Evolutionary conservation across 2,888 invertebrate genomes (phyloP).

Genomic region (Lypha dubia): DNA sequence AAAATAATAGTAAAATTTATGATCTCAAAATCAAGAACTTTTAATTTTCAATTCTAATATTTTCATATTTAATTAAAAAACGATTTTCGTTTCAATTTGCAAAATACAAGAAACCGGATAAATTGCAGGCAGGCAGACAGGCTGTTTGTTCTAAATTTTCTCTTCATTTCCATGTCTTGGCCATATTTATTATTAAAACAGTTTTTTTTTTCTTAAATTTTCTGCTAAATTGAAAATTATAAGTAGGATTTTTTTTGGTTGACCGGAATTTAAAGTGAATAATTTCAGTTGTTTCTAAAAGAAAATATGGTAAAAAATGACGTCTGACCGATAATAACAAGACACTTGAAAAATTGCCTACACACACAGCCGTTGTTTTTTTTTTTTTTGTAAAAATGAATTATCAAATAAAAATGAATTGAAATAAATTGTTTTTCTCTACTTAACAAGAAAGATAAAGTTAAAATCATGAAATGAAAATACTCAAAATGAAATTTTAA

Average conservation of each 20-base stretch:
- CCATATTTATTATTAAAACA: neutral
- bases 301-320: conserved; percentile 28
- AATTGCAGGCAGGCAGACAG: too few relatives aligned
- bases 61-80: neutral
- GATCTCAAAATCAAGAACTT: neutral
- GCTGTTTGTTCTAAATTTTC: neutral
- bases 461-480: conserved; percentile 44
- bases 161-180: conserved; percentile 3
- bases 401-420: conserved; percentile 16
- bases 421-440: conserved; percentile 29
- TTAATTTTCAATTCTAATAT: neutral
- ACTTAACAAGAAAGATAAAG: conserved; percentile 57
- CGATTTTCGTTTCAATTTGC: neutral
- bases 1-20: neutral
- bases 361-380: conserved; percentile 11
- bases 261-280: conserved; percentile 38
- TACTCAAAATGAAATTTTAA: conserved; percentile 5
- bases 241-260: conserved; percentile 26
- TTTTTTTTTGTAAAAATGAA: conserved; percentile 5
- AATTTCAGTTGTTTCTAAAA: conserved; percentile 23
- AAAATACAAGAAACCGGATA: neutral
- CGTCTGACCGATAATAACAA: conserved; percentile 62
- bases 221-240: conserved; percentile 6
- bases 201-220: neutral
- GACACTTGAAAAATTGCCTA: conserved; percentile 54